phyloP scores from a whole-genome alignment of 2,888 invertebrate genomes.

The Andrena flavipes region DNA sequence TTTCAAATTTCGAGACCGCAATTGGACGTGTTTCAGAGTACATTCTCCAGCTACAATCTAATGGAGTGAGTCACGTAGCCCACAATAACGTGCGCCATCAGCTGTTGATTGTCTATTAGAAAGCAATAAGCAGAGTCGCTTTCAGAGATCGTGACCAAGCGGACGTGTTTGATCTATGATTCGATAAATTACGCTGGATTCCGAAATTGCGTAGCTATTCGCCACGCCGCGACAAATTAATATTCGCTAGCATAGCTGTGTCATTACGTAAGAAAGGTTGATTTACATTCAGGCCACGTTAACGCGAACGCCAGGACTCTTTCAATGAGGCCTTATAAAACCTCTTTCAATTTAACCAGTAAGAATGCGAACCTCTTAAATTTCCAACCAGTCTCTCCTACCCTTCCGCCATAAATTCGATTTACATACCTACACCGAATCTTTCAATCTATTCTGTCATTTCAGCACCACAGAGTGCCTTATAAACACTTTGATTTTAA shows the following conservation, averaged over 20 bases:
- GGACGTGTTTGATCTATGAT: conserved; percentile 22
- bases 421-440: no score
- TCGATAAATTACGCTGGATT: conserved; percentile 18
- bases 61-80: no score
- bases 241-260: background rate
- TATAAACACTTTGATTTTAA: no score
- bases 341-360: background rate
- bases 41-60: no score
- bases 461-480: no score
- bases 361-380: background rate
- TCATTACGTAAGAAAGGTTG: background rate
- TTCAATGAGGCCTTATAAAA: background rate
- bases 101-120: conserved; percentile 14
- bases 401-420: background rate
- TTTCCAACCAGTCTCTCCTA: background rate
- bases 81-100: background rate
- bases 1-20: no score
- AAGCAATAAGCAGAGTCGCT: conserved; percentile 23
- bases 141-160: conserved; percentile 10
- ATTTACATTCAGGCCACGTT: background rate
- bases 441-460: background rate
- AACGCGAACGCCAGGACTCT: background rate
- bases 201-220: conserved; percentile 25
- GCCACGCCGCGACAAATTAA: conserved; percentile 29
- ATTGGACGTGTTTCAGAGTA: no score